phyloP scores from a whole-genome alignment of 2,888 invertebrate species.

The Subacronicta megacephala region DNA sequence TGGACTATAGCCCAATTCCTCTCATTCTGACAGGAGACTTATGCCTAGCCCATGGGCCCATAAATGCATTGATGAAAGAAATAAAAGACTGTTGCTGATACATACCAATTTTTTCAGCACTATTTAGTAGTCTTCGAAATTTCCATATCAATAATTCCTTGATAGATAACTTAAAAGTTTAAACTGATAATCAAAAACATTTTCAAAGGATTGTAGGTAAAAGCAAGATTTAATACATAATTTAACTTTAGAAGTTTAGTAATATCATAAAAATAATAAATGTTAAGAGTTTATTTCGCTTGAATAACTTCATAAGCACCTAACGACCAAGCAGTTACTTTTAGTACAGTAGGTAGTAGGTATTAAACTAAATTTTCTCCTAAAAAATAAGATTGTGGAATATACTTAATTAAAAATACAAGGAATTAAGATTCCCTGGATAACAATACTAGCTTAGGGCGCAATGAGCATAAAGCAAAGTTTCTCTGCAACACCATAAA shows the following conservation, averaged over 20 bases:
- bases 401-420: constrained; percentile 33
- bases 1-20: too few species aligned
- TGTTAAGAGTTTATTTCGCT: constrained; percentile 24
- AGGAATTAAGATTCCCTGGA: constrained; percentile 22
- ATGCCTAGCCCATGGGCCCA: too few species aligned
- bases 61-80: too few species aligned
- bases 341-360: constrained; percentile 15
- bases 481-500: neutral
- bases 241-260: constrained; percentile 16
- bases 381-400: constrained; percentile 23
- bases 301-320: constrained; percentile 19
- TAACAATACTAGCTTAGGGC: constrained; percentile 3
- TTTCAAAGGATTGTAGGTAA: constrained; percentile 6
- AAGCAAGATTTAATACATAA: constrained; percentile 27
- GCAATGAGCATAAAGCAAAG: neutral
- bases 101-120: too few species aligned
- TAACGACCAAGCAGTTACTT: constrained; percentile 31
- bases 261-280: constrained; percentile 30
- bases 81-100: too few species aligned
- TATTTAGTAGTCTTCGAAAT: too few species aligned
- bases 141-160: too few species aligned
- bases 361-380: constrained; percentile 40
- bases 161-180: constrained; percentile 12
- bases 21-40: too few species aligned
- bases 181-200: constrained; percentile 15